Percentiles rank a stretch among this genome's conserved stretches.
These are phyloP conservation scores for Notarius quadriscutis DNA, from an alignment of 2,113 vertebrate species.

Conservation along the genomic window DNA sequence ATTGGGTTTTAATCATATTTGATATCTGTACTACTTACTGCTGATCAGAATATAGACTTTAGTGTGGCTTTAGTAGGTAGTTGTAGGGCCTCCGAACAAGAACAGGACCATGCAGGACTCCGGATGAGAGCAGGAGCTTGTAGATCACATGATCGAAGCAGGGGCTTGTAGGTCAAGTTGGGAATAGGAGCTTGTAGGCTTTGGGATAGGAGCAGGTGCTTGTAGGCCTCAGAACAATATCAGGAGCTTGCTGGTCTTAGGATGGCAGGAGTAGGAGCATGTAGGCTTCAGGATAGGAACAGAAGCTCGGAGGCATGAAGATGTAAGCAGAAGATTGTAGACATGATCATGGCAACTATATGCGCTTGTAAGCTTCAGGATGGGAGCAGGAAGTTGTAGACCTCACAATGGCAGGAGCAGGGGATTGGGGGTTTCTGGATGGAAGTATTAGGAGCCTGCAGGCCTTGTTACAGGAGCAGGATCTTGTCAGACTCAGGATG, in stretches of 20 bases:
- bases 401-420: neutral
- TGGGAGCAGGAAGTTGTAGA: neutral
- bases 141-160: neutral
- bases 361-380: neutral
- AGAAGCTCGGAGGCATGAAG: neutral
- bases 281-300: neutral
- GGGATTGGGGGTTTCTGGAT: neutral
- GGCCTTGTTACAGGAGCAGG: neutral
- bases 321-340: neutral
- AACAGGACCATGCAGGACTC: neutral
- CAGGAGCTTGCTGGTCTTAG: neutral
- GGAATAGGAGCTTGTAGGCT: neutral
- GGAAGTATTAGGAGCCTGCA: neutral
- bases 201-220: neutral
- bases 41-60: neutral
- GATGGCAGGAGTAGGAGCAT: neutral
- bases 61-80: neutral
- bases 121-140: neutral
- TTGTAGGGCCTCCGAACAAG: neutral
- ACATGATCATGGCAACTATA: neutral
- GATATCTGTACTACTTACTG: neutral
- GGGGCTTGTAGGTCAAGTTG: neutral
- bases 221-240: neutral
- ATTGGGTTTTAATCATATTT: neutral
- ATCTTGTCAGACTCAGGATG: neutral